These are phyloP conservation scores for Nyctalus aviator DNA, from an alignment of 2,797 vertebrate species.

Conservation along the genomic window DNA sequence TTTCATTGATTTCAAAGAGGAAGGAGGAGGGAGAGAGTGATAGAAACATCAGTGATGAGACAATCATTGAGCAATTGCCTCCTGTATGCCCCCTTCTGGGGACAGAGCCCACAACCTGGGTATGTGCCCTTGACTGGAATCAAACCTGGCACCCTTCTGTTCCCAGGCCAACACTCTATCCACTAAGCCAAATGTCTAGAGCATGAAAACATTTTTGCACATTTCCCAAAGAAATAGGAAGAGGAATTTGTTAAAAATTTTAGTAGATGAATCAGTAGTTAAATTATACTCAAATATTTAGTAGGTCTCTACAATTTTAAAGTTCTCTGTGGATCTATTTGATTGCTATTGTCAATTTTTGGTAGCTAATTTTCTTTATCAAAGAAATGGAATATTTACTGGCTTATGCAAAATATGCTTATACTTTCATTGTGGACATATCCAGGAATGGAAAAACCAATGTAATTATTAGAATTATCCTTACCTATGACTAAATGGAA, in stretches of 20 bases:
- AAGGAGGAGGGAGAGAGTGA: constrained; percentile 30
- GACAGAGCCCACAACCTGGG: too few species aligned
- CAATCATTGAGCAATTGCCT: too few species aligned
- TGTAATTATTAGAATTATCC: constrained; percentile 18
- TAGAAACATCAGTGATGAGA: too few species aligned
- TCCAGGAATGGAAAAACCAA: constrained; percentile 63
- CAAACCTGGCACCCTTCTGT: too few species aligned
- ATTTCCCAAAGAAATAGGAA: constrained; percentile 73
- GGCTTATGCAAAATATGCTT: constrained; percentile 68
- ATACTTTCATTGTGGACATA: constrained; percentile 72
- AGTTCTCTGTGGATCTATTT: constrained; percentile 77
- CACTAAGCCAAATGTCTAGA: too few species aligned
- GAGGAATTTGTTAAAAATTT: constrained; percentile 75
- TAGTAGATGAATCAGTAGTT: constrained; percentile 83
- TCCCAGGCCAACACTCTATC: too few species aligned
- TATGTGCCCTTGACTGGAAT: too few species aligned
- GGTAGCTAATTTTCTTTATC: constrained; percentile 84
- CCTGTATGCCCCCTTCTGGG: too few species aligned
- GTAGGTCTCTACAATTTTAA: constrained; percentile 79
- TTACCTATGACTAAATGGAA: background rate
- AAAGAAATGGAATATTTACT: constrained; percentile 75
- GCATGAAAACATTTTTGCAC: constrained; percentile 70
- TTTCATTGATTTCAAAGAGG: too few species aligned
- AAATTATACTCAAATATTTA: constrained; percentile 83
- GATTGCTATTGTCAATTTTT: constrained; percentile 81